These are phyloP conservation scores for Schmidtea mediterranea DNA, from an alignment of 1,140 invertebrate genomes.

Conservation along the genomic window DNA sequence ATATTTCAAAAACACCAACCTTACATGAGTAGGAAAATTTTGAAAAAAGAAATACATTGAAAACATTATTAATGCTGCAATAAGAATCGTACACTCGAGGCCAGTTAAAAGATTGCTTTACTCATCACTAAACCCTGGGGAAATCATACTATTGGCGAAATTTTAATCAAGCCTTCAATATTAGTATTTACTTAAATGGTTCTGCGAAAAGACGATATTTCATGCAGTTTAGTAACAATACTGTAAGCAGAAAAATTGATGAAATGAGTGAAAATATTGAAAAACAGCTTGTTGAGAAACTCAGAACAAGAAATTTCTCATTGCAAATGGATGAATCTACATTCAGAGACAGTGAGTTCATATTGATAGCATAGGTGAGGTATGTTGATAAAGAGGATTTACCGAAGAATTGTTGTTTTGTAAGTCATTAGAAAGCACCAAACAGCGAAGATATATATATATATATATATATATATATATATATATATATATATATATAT, in stretches of 20 bases:
- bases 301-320: slow-evolving; percentile 12
- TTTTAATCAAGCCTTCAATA: slow-evolving; percentile 9
- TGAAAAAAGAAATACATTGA: no score
- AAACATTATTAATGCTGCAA: no score
- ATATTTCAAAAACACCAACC: no score
- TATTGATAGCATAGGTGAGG: slow-evolving; percentile 12
- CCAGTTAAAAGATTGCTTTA: no score
- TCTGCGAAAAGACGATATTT: slow-evolving; percentile 10
- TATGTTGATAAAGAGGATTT: no score
- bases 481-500: not conserved
- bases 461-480: slow-evolving; percentile 1
- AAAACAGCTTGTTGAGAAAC: slow-evolving; percentile 12
- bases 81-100: no score
- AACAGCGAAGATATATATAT: slow-evolving; percentile 12
- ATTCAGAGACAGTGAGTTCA: slow-evolving; percentile 10
- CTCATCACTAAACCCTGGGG: not conserved
- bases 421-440: slow-evolving; percentile 12
- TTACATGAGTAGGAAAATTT: no score
- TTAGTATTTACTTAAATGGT: slow-evolving; percentile 13
- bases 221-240: slow-evolving; percentile 13
- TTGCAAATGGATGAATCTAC: slow-evolving; percentile 12
- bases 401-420: slow-evolving; percentile 11
- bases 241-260: slow-evolving; percentile 6
- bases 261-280: slow-evolving; percentile 9
- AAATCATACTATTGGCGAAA: slow-evolving; percentile 5